Percentiles rank a stretch among this genome's conserved stretches.
Conservation (phyloP, 2,888 invertebrate genomes). For the Aquatica leii region DNA sequence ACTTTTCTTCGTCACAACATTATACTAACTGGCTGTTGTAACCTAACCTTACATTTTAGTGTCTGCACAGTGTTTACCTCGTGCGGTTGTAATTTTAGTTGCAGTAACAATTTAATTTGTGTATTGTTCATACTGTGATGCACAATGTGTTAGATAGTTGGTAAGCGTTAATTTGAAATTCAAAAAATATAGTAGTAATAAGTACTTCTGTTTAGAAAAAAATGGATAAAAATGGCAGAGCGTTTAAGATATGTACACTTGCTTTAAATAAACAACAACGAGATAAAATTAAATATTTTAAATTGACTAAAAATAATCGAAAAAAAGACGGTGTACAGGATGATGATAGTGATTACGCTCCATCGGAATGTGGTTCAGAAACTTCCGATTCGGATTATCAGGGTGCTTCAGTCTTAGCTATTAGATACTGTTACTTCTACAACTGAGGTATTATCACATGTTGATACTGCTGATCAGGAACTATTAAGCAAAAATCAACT, state of each 20-base stretch:
- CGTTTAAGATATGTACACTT: slow-evolving; percentile 3
- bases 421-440: slow-evolving; percentile 2
- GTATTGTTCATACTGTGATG: slow-evolving; percentile 2
- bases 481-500: slow-evolving; percentile 4
- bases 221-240: slow-evolving; percentile 4
- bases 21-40: slow-evolving; percentile 1
- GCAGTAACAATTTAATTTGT: slow-evolving; percentile 2
- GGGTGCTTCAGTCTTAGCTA: slow-evolving; percentile 2
- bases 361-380: not conserved
- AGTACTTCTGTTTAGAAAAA: not conserved
- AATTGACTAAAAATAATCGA: not conserved
- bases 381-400: slow-evolving; percentile 5
- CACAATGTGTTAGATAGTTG: not conserved
- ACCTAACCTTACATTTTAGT: slow-evolving; percentile 5
- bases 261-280: slow-evolving; percentile 3
- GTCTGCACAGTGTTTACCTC: slow-evolving; percentile 3
- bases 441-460: slow-evolving; percentile 5
- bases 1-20: slow-evolving; percentile 5
- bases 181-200: slow-evolving; percentile 5
- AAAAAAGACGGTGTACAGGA: not conserved
- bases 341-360: not conserved
- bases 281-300: not conserved
- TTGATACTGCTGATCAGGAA: slow-evolving; percentile 5
- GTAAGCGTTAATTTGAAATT: slow-evolving; percentile 4
- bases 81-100: not conserved